Percentiles rank a stretch among this genome's conserved stretches.
Conservation (phyloP, 2,797 vertebrate genomes). For the Squalus acanthias region DNA sequence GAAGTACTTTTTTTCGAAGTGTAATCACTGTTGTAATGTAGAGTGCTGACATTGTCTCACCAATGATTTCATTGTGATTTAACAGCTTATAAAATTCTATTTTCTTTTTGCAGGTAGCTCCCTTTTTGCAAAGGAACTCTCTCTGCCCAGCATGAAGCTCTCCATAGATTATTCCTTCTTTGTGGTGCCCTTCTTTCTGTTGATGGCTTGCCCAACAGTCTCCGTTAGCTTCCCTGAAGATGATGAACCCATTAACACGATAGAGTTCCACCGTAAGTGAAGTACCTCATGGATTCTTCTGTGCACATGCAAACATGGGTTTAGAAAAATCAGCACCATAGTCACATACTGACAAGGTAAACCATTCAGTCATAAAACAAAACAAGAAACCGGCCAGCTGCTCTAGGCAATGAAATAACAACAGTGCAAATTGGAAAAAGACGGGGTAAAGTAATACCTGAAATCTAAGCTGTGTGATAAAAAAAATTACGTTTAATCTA, state of each 20-base stretch:
- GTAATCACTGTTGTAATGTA: too few species aligned
- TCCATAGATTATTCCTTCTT: constrained; percentile 65
- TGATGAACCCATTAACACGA: constrained; percentile 71
- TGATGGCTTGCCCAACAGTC: constrained; percentile 58
- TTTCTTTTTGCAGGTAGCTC: constrained; percentile 75
- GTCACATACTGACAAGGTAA: not conserved
- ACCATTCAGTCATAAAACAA: not conserved
- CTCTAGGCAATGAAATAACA: not conserved
- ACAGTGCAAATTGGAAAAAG: not conserved
- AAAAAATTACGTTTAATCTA: not conserved
- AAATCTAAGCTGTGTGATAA: not conserved
- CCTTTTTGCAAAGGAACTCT: constrained; percentile 58
- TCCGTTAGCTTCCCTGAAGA: constrained; percentile 95
- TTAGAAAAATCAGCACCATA: not conserved
- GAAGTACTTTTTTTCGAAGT: too few species aligned
- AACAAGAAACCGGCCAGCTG: not conserved
- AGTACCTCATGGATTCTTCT: not conserved
- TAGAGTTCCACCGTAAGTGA: constrained; percentile 92
- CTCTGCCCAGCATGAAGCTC: constrained; percentile 75
- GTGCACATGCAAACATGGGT: not conserved
- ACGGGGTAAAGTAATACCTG: not conserved
- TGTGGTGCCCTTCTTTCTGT: constrained; percentile 56
- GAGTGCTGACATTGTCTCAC: not conserved
- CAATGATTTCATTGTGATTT: not conserved
- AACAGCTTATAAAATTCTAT: constrained; percentile 37